These are phyloP conservation scores for Stomatorhinus ivindoensis DNA, from an alignment of 2,113 vertebrate species.

Conservation along the genomic window DNA sequence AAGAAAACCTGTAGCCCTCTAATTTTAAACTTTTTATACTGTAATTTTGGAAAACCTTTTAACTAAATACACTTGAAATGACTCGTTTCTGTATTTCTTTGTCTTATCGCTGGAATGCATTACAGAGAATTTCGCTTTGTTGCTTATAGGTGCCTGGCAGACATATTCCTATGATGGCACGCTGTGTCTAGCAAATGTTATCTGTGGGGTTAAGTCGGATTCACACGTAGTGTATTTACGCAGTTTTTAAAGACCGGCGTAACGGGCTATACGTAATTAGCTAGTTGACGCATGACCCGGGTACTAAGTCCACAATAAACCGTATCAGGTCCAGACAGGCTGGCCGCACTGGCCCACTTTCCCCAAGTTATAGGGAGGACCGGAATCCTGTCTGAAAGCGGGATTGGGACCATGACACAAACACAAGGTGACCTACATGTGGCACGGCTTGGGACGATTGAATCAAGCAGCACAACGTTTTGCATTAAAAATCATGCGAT, in stretches of 20 bases:
- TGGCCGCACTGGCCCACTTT: conserved; percentile 36
- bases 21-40: neutral
- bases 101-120: neutral
- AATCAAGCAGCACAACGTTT: neutral
- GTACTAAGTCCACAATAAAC: conserved; percentile 3
- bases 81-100: neutral
- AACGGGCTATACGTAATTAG: neutral
- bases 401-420: conserved; percentile 52
- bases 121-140: neutral
- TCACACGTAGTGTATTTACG: neutral
- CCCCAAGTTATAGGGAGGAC: conserved; percentile 11
- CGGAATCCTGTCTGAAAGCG: conserved; percentile 26
- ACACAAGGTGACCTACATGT: conserved; percentile 49
- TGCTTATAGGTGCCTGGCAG: neutral
- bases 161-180: neutral
- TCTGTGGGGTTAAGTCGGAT: neutral
- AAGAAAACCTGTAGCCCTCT: neutral
- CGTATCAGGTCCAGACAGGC: conserved; percentile 17
- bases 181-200: neutral
- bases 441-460: neutral
- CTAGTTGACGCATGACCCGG: neutral
- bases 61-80: neutral
- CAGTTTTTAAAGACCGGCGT: neutral
- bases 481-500: neutral
- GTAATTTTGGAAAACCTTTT: neutral